These are phyloP conservation scores for Lasiurus borealis DNA, from an alignment of 2,113 vertebrate genomes.

Conservation along the genomic window DNA sequence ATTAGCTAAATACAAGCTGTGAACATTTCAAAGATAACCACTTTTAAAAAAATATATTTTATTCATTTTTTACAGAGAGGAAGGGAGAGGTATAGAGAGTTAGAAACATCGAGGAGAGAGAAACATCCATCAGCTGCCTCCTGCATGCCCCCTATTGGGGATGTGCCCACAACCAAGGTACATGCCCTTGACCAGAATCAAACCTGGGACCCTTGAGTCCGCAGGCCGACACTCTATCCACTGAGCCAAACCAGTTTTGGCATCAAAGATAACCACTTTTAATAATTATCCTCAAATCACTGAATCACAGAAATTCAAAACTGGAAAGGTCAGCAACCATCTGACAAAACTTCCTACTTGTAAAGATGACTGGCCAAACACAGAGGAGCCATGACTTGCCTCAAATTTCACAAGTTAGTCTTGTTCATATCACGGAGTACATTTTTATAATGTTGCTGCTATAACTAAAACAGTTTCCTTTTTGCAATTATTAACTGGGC, in stretches of 20 bases:
- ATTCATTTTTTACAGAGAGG: too few relatives aligned
- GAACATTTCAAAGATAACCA: not conserved
- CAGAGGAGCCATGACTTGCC: not conserved
- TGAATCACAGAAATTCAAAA: not conserved
- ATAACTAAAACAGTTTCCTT: not conserved
- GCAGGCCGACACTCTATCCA: too few relatives aligned
- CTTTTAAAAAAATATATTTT: not conserved
- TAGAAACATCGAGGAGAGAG: too few relatives aligned
- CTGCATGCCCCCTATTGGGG: too few relatives aligned
- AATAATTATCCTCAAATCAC: not conserved
- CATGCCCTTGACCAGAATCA: too few relatives aligned
- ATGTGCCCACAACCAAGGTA: too few relatives aligned
- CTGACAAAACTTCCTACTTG: not conserved
- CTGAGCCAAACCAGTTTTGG: too few relatives aligned
- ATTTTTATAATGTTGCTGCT: not conserved
- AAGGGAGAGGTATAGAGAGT: too few relatives aligned
- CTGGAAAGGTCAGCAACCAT: not conserved
- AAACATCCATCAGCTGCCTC: too few relatives aligned
- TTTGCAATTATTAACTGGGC: not conserved
- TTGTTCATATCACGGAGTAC: not conserved
- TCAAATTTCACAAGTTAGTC: not conserved
- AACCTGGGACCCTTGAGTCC: too few relatives aligned
- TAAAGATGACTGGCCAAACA: not conserved
- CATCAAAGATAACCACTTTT: not conserved
- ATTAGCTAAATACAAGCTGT: not conserved